phyloP scores from a whole-genome alignment of 2,888 invertebrate genomes.

The Apoda limacodes region DNA sequence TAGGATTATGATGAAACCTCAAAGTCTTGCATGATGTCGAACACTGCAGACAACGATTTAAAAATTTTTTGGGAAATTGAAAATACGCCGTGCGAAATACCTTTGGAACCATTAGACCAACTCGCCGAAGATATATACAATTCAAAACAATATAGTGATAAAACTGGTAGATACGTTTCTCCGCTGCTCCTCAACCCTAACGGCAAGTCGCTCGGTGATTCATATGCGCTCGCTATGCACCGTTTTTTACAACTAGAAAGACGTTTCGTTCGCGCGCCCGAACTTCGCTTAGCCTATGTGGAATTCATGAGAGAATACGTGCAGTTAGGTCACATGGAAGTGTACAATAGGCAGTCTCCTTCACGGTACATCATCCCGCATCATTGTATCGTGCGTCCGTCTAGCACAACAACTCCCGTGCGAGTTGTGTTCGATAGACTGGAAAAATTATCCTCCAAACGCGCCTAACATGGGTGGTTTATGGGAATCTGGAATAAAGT shows the following conservation, averaged over 20 bases:
- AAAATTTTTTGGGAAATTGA: slow-evolving; percentile 15
- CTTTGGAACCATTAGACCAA: slow-evolving; percentile 5
- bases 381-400: slow-evolving; percentile 5
- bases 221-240: not conserved
- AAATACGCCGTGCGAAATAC: too few species aligned
- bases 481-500: slow-evolving; percentile 7
- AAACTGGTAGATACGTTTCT: slow-evolving; percentile 8
- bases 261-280: not conserved
- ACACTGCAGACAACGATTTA: not conserved
- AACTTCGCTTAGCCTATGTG: not conserved
- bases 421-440: slow-evolving; percentile 10
- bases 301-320: slow-evolving; percentile 13
- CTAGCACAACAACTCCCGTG: slow-evolving; percentile 8
- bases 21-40: not conserved
- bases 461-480: slow-evolving; percentile 5
- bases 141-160: slow-evolving; percentile 6
- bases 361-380: slow-evolving; percentile 12
- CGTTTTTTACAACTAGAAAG: too few species aligned
- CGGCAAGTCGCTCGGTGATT: slow-evolving; percentile 7
- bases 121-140: slow-evolving; percentile 7
- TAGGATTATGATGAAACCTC: not conserved
- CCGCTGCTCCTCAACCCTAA: slow-evolving; percentile 4
- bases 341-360: not conserved
- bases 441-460: slow-evolving; percentile 5
- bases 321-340: slow-evolving; percentile 8